phyloP scores from a whole-genome alignment of 2,797 vertebrate species.

The Acrocephalus scirpaceus region DNA sequence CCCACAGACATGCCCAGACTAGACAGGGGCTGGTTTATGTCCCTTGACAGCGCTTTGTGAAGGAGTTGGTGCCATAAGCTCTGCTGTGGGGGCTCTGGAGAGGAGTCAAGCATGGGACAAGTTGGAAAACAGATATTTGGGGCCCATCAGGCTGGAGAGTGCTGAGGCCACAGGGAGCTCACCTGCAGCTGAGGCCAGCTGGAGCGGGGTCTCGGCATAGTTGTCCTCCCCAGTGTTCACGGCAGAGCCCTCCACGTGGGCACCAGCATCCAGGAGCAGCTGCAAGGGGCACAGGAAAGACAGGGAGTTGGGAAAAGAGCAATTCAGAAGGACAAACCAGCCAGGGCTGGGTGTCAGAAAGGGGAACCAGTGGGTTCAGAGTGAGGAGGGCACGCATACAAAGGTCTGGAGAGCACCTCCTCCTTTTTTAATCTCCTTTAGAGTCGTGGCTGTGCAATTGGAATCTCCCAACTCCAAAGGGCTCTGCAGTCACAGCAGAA shows the following conservation, averaged over 20 bases:
- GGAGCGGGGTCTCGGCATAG: constrained; percentile 89
- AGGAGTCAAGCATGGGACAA: neutral
- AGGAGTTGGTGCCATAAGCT: neutral
- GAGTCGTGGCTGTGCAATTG: neutral
- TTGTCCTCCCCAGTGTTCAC: constrained; percentile 90
- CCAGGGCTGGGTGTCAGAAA: neutral
- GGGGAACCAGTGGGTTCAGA: neutral
- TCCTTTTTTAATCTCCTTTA: neutral
- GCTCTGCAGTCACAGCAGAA: neutral
- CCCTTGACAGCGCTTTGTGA: neutral
- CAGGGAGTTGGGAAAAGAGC: neutral
- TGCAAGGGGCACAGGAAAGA: constrained; percentile 58
- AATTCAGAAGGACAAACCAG: neutral
- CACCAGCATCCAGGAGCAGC: constrained; percentile 94
- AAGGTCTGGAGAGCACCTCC: neutral
- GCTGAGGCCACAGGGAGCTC: neutral
- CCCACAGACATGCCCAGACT: neutral
- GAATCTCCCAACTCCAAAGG: neutral
- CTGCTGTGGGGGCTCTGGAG: neutral
- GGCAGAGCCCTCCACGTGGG: constrained; percentile 91
- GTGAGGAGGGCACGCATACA: fast-evolving
- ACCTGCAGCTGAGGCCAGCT: constrained; percentile 97
- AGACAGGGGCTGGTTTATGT: neutral
- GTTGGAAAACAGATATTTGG: neutral
- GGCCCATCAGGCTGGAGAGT: neutral